phyloP scores from a whole-genome alignment of 2,888 invertebrate species.

The Hartigia nigra region DNA sequence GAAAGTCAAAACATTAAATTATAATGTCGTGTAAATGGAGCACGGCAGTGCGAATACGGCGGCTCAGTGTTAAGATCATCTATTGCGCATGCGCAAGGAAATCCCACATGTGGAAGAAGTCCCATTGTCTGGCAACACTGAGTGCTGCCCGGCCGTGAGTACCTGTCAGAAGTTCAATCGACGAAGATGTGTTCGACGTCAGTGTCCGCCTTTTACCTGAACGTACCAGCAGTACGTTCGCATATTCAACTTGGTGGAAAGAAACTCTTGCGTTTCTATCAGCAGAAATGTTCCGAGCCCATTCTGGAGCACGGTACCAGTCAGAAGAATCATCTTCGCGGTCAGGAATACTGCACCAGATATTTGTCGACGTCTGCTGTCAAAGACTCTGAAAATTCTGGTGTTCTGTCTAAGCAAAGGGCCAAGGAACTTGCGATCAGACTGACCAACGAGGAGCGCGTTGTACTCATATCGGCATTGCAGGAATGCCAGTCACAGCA shows the following conservation, averaged over 20 bases:
- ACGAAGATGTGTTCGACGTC: background rate
- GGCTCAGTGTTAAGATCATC: no score
- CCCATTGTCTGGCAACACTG: no score
- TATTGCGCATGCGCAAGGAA: no score
- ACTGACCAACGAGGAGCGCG: constrained; percentile 79
- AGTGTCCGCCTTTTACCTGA: background rate
- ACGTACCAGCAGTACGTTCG: background rate
- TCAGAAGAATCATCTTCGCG: background rate
- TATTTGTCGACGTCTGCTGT: constrained; percentile 20
- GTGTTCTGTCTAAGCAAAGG: constrained; percentile 73
- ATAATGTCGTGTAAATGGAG: no score
- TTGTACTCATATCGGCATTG: constrained; percentile 75
- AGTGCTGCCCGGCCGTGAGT: background rate
- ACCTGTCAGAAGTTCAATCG: background rate
- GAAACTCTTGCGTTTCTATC: background rate
- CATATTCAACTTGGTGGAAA: background rate
- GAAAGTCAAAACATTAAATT: no score
- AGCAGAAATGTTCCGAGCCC: background rate
- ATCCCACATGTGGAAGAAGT: no score
- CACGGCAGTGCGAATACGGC: no score
- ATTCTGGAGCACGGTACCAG: background rate
- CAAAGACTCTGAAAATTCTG: constrained; percentile 54
- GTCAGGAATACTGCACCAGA: background rate
- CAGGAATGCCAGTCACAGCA: constrained; percentile 80
- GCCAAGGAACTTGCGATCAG: constrained; percentile 80